phyloP scores from a whole-genome alignment of 2,888 invertebrate species.

The Limulus polyphemus region DNA sequence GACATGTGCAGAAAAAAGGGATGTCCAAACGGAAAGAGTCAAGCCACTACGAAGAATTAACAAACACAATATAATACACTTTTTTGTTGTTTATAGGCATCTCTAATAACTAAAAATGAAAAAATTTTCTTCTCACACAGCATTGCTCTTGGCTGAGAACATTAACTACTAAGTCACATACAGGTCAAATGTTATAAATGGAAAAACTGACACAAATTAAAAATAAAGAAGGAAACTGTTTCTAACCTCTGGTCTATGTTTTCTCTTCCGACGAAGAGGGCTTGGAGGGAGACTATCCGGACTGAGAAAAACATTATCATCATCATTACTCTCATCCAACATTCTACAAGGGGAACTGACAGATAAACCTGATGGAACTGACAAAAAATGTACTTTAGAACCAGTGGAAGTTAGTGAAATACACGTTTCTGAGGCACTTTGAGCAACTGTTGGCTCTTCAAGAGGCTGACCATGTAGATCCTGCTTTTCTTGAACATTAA shows the following conservation, averaged over 20 bases:
- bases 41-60: too few species aligned
- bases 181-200: too few species aligned
- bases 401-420: not conserved
- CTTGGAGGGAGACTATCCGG: constrained; percentile 51
- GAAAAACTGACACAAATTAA: not conserved
- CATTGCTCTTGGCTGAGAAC: too few species aligned
- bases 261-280: constrained; percentile 33
- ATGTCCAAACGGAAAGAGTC: too few species aligned
- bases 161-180: too few species aligned
- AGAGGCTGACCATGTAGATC: not conserved
- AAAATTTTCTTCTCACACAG: too few species aligned
- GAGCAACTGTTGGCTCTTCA: not conserved
- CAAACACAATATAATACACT: too few species aligned
- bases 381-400: not conserved
- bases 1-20: too few species aligned
- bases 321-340: constrained; percentile 45
- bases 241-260: constrained; percentile 35
- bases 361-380: not conserved
- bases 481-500: not conserved
- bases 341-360: not conserved
- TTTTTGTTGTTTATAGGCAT: too few species aligned
- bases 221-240: not conserved
- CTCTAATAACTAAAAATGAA: too few species aligned
- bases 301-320: constrained; percentile 63
- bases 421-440: not conserved